Percentiles rank a stretch among this genome's conserved stretches.
Evolutionary conservation across 2,888 invertebrate species (phyloP).

Genomic region (Thyatira batis): DNA sequence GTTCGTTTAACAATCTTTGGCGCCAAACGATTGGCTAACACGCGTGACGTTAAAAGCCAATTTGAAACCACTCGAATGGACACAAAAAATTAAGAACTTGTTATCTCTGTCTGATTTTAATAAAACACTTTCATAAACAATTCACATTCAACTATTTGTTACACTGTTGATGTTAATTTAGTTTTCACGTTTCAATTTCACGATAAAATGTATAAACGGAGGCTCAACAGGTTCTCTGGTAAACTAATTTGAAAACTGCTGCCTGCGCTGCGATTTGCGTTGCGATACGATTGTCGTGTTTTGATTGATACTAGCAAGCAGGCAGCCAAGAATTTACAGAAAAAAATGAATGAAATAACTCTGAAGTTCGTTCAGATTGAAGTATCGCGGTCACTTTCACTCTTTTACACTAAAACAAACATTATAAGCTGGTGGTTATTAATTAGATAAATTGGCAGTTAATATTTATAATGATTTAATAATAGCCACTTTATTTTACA

Average conservation of each 20-base stretch:
- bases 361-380: conserved; percentile 40
- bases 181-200: conserved; percentile 28
- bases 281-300: conserved; percentile 35
- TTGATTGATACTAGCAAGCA: conserved; percentile 37
- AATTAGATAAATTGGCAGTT: background rate
- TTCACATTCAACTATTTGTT: conserved; percentile 50
- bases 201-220: conserved; percentile 16
- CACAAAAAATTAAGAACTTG: conserved; percentile 49
- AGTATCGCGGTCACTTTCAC: conserved; percentile 1
- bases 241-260: conserved; percentile 46
- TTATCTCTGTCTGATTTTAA: conserved; percentile 39
- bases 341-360: conserved; percentile 48
- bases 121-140: conserved; percentile 35
- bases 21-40: conserved; percentile 68
- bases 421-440: background rate
- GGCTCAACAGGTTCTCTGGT: conserved; percentile 42
- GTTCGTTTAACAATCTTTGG: conserved; percentile 45
- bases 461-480: background rate
- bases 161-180: conserved; percentile 32
- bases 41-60: conserved; percentile 76
- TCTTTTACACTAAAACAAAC: background rate
- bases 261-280: conserved; percentile 35
- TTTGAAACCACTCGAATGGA: conserved; percentile 65
- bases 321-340: conserved; percentile 20
- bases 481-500: background rate